Evolutionary conservation across 2,797 vertebrate genomes (phyloP).

Genomic region (Diglossa cyanea): DNA sequence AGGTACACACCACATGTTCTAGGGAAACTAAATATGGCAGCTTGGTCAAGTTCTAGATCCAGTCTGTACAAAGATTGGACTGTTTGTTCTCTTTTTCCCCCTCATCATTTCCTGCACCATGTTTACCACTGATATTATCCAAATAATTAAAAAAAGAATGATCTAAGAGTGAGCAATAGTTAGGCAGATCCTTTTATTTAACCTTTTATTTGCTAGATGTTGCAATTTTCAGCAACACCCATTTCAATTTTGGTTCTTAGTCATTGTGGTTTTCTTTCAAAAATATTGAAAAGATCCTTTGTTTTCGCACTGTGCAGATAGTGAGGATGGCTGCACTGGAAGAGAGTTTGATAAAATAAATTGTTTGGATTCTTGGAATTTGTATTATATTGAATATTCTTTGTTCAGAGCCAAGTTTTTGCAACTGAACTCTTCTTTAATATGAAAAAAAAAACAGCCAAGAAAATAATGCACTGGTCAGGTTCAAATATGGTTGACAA

Average conservation of each 20-base stretch:
- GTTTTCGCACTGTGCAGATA: background rate
- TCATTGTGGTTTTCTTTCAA: conserved; percentile 25
- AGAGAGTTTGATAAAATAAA: background rate
- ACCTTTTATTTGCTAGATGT: conserved; percentile 18
- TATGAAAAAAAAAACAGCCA: background rate
- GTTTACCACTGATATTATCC: conserved; percentile 4
- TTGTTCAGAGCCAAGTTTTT: background rate
- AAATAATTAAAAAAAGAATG: background rate
- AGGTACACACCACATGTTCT: too few species aligned
- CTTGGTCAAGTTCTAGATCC: background rate
- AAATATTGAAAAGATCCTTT: conserved; percentile 25
- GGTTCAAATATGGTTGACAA: background rate
- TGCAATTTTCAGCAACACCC: conserved; percentile 21
- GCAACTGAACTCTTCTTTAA: background rate
- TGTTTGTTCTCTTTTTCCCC: background rate
- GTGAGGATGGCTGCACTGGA: background rate
- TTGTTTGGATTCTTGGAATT: background rate
- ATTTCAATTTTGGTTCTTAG: conserved; percentile 8
- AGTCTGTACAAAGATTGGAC: background rate
- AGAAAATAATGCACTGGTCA: background rate
- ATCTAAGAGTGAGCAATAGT: conserved; percentile 21
- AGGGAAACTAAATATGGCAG: background rate
- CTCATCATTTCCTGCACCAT: background rate
- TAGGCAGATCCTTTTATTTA: background rate
- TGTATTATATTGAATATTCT: background rate